A percentile compares a stretch with the other conserved stretches of the same genome.
phyloP scores from a whole-genome alignment of 2,113 vertebrate genomes.

The Oncorhynchus nerka region DNA sequence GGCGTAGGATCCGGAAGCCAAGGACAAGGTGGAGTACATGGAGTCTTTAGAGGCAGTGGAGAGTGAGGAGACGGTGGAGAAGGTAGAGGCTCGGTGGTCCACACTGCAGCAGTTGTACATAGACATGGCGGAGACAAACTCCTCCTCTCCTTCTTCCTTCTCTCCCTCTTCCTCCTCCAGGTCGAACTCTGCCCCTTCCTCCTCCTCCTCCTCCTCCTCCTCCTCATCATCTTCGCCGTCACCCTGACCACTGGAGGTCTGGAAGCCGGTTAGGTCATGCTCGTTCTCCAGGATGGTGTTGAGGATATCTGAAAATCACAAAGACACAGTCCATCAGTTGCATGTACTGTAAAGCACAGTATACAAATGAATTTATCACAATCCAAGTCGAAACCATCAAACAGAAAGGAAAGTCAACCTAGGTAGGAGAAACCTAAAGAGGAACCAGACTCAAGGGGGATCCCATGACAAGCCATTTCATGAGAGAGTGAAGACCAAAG shows the following conservation, averaged over 20 bases:
- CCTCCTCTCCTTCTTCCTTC: conserved; percentile 69
- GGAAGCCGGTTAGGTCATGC: conserved; percentile 55
- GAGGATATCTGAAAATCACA: conserved; percentile 79
- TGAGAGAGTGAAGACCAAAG: neutral
- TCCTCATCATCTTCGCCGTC: conserved; percentile 72
- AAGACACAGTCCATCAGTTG: no score
- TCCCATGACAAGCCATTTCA: no score
- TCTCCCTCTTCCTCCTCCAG: conserved; percentile 67
- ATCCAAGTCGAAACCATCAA: no score
- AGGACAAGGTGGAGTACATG: conserved; percentile 78
- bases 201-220: conserved; percentile 67
- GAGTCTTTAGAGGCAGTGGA: conserved; percentile 80
- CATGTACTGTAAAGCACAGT: no score
- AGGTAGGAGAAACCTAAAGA: no score
- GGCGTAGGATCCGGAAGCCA: conserved; percentile 74
- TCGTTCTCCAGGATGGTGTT: conserved; percentile 85
- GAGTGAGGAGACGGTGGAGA: conserved; percentile 72
- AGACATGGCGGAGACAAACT: conserved; percentile 32
- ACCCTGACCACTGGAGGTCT: conserved; percentile 48
- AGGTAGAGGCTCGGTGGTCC: conserved; percentile 72
- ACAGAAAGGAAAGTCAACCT: no score
- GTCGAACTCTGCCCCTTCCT: conserved; percentile 41
- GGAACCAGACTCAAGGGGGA: no score
- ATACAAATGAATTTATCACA: no score
- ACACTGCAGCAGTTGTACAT: conserved; percentile 56